phyloP scores from a whole-genome alignment of 92 coral and sea anemone species.

The Phenganax subtilis region DNA sequence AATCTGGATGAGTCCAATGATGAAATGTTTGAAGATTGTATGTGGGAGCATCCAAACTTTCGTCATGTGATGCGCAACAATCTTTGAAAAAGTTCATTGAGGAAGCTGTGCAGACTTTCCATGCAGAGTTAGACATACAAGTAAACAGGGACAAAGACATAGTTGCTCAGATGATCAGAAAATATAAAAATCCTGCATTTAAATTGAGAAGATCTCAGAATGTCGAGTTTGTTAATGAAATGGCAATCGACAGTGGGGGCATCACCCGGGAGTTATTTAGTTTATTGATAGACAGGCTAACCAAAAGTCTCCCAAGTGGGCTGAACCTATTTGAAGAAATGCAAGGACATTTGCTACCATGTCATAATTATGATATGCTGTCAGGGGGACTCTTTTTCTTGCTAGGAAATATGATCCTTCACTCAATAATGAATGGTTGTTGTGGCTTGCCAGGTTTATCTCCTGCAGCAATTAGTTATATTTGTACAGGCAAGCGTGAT shows the following conservation, averaged over 20 bases:
- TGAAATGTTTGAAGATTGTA: background rate
- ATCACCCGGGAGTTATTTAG: constrained; percentile 37
- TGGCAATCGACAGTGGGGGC: constrained; percentile 50
- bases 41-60: constrained; percentile 19
- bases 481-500: constrained; percentile 45
- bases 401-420: constrained; percentile 48
- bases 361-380: constrained; percentile 43
- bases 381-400: constrained; percentile 44
- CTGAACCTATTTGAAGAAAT: constrained; percentile 49
- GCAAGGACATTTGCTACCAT: constrained; percentile 47
- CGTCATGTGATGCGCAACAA: background rate
- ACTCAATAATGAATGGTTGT: constrained; percentile 45
- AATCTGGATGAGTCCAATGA: constrained; percentile 10
- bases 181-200: constrained; percentile 46
- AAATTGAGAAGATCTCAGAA: constrained; percentile 36
- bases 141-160: constrained; percentile 38
- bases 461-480: constrained; percentile 44
- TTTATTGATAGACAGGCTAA: constrained; percentile 37
- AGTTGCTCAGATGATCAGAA: constrained; percentile 49
- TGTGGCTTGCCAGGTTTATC: constrained; percentile 44
- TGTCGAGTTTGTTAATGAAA: constrained; percentile 39
- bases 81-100: constrained; percentile 44
- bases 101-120: constrained; percentile 40
- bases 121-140: constrained; percentile 32
- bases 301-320: constrained; percentile 34